Percentiles rank a stretch among this genome's conserved stretches.
phyloP scores from a whole-genome alignment of 2,113 vertebrate species.

The Acinonyx jubatus region DNA sequence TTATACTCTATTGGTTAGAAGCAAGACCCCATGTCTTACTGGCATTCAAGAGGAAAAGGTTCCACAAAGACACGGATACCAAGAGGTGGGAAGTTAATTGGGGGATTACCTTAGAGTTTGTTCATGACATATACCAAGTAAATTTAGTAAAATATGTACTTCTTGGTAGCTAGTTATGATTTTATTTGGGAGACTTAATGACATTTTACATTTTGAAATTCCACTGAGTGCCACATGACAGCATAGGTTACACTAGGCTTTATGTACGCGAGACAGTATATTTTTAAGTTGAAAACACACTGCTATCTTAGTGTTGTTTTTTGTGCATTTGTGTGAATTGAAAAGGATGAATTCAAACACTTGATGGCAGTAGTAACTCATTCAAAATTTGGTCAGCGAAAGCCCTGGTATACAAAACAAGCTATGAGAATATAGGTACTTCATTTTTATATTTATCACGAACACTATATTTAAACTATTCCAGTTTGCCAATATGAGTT shows the following conservation, averaged over 20 bases:
- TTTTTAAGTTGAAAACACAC: background rate
- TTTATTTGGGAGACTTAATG: background rate
- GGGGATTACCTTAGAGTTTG: background rate
- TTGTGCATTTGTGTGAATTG: background rate
- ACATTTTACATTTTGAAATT: slow-evolving; percentile 13
- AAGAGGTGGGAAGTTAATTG: background rate
- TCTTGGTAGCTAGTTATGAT: background rate
- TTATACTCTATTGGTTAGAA: background rate
- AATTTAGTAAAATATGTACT: background rate
- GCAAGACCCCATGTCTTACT: background rate
- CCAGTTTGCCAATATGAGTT: background rate
- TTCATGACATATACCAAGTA: background rate
- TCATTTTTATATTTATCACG: background rate
- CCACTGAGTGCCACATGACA: too few species aligned
- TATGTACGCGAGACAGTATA: background rate
- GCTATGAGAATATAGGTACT: background rate
- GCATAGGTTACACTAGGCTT: background rate
- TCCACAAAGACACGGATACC: background rate
- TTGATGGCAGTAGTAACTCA: slow-evolving; percentile 73
- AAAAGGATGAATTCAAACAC: slow-evolving; percentile 63
- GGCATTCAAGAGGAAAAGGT: background rate
- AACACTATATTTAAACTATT: background rate
- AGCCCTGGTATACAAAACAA: background rate
- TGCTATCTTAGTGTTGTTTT: background rate
- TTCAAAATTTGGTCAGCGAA: background rate